Evolutionary conservation across 2,888 invertebrate species (phyloP), one percentile per base, ranked within the genome.

Genomic region (Himalopsyche anomala): DNA sequence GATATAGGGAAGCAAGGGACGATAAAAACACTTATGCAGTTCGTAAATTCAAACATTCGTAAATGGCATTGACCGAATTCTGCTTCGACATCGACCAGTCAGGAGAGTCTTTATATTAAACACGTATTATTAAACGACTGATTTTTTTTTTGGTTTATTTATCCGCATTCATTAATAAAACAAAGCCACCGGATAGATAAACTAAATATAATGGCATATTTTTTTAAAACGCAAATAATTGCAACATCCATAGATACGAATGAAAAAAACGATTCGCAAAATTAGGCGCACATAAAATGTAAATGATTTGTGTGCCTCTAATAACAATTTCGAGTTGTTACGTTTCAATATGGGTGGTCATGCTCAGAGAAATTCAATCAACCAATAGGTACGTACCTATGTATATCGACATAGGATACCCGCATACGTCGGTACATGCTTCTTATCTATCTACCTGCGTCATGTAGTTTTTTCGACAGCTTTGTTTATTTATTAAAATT

Each of bases 251-350:
- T 2, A 19, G 62, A 19, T 51, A 62, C 15, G 19, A 28, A 62
- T 6, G 28, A 62, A 62, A 62, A 81, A 85, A 85, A 45, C 56
- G 55, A 85, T 81, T 85, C 38, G 81, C 84, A 45, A 62, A 62
- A 62, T 62, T 62, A 62, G 19, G 19, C 62, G 9, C 19, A 62
- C 19, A 62, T 62, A 62, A 62, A 40, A 80, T 80, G 80, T 80
- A 38, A 80, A 80, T 80, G 80, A 80, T 80, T 80, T 42, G 17
- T 42, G 80, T 80, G 80, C 40, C 17, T 40, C 38, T 80, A 80
- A 81, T 83, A 83, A 83, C 80, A 81, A 86, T 42, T 86, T 83
- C 83, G 83, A 86, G 80, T 85, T 86, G 83, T 62, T 80, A 81
- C 69, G 83, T 19, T 28, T 12, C 80, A 45, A 54, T 79, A 28